Base-by-base conservation (phyloP, 2,888 invertebrate genomes). In the Sthenelais limicola region DNA sequence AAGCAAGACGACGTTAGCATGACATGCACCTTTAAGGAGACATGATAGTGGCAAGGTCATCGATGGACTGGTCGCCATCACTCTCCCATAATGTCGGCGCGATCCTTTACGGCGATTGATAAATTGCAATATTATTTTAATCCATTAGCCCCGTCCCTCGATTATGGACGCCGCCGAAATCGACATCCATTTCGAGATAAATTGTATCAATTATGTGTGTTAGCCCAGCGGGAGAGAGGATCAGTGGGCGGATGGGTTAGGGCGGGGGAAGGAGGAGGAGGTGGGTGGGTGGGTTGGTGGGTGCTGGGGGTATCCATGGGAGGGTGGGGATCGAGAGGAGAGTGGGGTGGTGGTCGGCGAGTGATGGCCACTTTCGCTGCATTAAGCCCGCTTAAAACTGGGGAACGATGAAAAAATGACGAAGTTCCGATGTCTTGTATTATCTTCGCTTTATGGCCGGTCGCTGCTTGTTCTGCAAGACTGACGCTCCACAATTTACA, bases 101-200 rank as follows among this genome's bases (percentile, higher is more conserved):
- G n/a, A n/a, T n/a, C n/a, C n/a, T n/a, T n/a, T n/a, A n/a, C 58
- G 12, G 35, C 58, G 35, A 9, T 43, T 58, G 58, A 58, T 58
- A 58, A 58, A 58, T 58, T 58, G 58, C 58, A 58, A 58, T 58
- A 58, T 58, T 58, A 58, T 58, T 58, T 58, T 58, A 58, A 58
- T 58, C 58, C 58, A 58, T 58, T 58, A 58, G 58, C n/a, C 58
- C n/a, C 33, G 58, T 38, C 58, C 35, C 58, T 58, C 58, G 33
- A 58, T 58, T 58, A 58, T 21, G 58, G 58, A 35, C 35, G 58
- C 15, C 58, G 58, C 58, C 58, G 24, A 33, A 58, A 58, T 58
- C 38, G 58, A 58, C 58, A 58, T 58, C 58, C 58, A 58, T 58
- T 58, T 58, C 33, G 58, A 35, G 58, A 58, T 58, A 58, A 58